Conservation (phyloP, 1,140 invertebrate genomes). For the Delia radicum region DNA sequence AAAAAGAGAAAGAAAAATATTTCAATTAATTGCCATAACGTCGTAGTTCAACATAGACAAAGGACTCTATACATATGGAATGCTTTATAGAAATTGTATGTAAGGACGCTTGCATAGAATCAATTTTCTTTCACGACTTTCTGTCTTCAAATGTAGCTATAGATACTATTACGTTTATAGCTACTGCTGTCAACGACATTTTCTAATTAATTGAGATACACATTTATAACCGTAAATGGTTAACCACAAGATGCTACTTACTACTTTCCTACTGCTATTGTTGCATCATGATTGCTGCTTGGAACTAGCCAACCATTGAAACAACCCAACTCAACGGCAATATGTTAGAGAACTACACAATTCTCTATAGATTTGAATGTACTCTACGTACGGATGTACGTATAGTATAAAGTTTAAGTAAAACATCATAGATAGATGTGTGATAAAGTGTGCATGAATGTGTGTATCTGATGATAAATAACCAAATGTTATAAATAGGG, state of each 20-base stretch:
- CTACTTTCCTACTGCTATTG: not conserved
- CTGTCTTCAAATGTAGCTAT: not conserved
- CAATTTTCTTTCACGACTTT: not conserved
- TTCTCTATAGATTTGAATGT: too few relatives aligned
- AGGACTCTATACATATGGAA: not conserved
- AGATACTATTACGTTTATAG: not conserved
- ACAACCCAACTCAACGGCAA: too few relatives aligned
- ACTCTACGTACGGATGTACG: too few relatives aligned
- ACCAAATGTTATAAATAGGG: too few relatives aligned
- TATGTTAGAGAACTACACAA: too few relatives aligned
- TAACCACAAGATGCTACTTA: not conserved
- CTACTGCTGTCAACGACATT: not conserved
- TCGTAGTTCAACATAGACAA: not conserved
- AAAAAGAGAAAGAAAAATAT: not conserved
- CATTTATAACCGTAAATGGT: constrained; percentile 7
- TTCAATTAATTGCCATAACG: not conserved
- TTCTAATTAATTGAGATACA: constrained; percentile 16
- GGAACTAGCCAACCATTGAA: not conserved
- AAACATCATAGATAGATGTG: too few relatives aligned
- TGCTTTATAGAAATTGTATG: not conserved
- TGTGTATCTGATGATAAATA: too few relatives aligned
- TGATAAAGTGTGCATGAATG: too few relatives aligned
- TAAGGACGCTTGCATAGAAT: not conserved
- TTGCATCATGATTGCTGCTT: not conserved
- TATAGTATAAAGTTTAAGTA: too few relatives aligned